Base-by-base conservation (phyloP, 2,888 invertebrate genomes). In the Dicroscelio sp. region DNA sequence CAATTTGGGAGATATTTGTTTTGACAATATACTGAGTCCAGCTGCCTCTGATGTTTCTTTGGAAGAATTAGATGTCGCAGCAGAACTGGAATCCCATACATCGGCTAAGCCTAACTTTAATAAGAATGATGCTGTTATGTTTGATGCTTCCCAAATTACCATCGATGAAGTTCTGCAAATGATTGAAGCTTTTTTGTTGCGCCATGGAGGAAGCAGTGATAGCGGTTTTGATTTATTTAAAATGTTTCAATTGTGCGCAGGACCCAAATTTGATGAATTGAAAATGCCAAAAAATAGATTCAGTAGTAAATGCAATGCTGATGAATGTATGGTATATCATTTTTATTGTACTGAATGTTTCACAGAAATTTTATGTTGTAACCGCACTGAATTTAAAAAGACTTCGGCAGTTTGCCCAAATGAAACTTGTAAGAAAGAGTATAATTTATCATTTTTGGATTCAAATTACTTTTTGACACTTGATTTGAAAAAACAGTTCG, bases 301-400 rank as follows among this genome's bases (percentile, higher is more conserved):
- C 48, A 71, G 67, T 48, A 33, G 25, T 17, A 86, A 71, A 6
- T 78, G 52, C 71, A 31, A 60, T 52, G 23, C 17, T 30, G 71
- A 83, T 55, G 31, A 23, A 30, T 27, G 3, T 17, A 82, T 87
- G 55, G 76, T 10, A 23, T 76, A 67, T 23, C 67, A 82, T 31
- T 88, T 82, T 83, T 88, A 83, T 69, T 82, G 87, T 43, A 67
- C 38, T 55, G 38, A 75, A 69, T 76, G 87, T n/a, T 76, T 33
- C 25, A 2, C 10, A 12, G 43, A 67, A 58, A 35, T 86, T 63
- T 52, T 65, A 20, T 33, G 1, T 25, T 80, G 63, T 75, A 73
- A 75, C 1, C 75, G 65, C 14, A 23, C n/a, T n/a, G n/a, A n/a
- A n/a, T n/a, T n/a, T n/a, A 23, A 52, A 52, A 63, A 31, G 33